A percentile compares a stretch with the other conserved stretches of the same genome.
phyloP scores from a whole-genome alignment of 2,888 invertebrate species.

The Idaea dimidiata region DNA sequence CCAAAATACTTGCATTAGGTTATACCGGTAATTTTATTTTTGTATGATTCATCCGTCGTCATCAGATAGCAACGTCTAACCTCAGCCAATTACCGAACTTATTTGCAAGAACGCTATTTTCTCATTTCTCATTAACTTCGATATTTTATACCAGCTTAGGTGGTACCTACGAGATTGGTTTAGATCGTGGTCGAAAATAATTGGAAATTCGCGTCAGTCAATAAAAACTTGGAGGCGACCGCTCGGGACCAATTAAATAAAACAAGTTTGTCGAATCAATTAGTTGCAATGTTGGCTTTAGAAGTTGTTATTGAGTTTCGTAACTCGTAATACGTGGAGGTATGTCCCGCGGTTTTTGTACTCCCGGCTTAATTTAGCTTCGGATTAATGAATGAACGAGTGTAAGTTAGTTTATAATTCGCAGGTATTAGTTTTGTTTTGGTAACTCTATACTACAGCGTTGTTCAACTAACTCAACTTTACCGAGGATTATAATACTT shows the following conservation, averaged over 20 bases:
- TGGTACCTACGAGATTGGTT: background rate
- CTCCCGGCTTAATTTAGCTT: slow-evolving; percentile 23
- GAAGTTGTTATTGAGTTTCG: slow-evolving; percentile 64
- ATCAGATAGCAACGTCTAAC: background rate
- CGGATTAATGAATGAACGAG: slow-evolving; percentile 21
- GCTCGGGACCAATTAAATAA: slow-evolving; percentile 62
- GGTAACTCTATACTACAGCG: slow-evolving; percentile 10
- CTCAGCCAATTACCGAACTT: background rate
- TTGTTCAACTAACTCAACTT: background rate
- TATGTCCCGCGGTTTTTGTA: slow-evolving; percentile 29
- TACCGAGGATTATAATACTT: background rate
- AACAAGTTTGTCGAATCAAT: slow-evolving; percentile 69
- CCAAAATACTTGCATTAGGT: too few relatives aligned
- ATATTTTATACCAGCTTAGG: slow-evolving; percentile 3
- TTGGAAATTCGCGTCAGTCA: slow-evolving; percentile 49
- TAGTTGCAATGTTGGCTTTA: slow-evolving; percentile 65
- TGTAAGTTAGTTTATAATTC: slow-evolving; percentile 24
- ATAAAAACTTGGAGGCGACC: slow-evolving; percentile 54
- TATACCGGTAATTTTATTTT: background rate
- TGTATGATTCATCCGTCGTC: background rate
- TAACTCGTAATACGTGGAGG: slow-evolving; percentile 49
- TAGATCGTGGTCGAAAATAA: slow-evolving; percentile 35
- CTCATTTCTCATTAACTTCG: slow-evolving; percentile 3
- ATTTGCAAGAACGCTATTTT: background rate
- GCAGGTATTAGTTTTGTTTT: slow-evolving; percentile 29